Conservation (phyloP, 2,888 invertebrate genomes). For the Terebella lapidaria region DNA sequence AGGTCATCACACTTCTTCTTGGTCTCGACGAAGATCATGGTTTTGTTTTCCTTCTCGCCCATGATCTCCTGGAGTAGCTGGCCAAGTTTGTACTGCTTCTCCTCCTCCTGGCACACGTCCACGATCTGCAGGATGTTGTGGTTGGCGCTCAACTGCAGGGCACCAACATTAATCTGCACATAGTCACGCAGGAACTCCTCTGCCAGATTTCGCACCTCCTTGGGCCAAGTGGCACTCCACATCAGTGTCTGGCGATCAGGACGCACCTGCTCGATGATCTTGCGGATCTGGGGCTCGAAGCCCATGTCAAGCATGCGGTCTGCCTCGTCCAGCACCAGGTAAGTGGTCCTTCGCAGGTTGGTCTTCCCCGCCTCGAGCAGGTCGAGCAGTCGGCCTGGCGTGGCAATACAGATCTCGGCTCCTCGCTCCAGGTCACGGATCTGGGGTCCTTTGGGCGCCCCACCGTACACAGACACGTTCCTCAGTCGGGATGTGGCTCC, state of each 20-base stretch:
- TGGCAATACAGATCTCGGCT: constrained; percentile 91
- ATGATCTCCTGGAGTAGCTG: constrained; percentile 75
- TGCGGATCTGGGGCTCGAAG: constrained; percentile 56
- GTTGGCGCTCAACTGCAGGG: constrained; percentile 84
- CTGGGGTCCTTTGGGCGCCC: constrained; percentile 91
- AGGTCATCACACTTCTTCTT: constrained; percentile 92
- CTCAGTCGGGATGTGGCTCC: constrained; percentile 79
- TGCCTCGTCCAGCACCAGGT: constrained; percentile 90
- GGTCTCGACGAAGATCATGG: constrained; percentile 96
- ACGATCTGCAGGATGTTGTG: constrained; percentile 96
- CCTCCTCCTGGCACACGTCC: constrained; percentile 89
- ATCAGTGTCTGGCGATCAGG: constrained; percentile 91
- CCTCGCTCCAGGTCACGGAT: constrained; percentile 58
- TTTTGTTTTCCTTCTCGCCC: constrained; percentile 81
- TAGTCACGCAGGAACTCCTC: constrained; percentile 93
- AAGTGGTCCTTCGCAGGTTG: constrained; percentile 61
- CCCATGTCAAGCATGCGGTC: constrained; percentile 98
- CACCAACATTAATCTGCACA: constrained; percentile 95
- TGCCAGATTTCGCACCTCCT: constrained; percentile 89
- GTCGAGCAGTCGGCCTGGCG: constrained; percentile 89
- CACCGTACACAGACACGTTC: constrained; percentile 95
- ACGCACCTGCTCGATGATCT: constrained; percentile 33
- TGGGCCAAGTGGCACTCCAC: constrained; percentile 99
- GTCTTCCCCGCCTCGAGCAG: constrained; percentile 67
- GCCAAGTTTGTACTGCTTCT: constrained; percentile 69